Evolutionary conservation across 2,797 vertebrate genomes (phyloP).

Genomic region (Melopsittacus undulatus): DNA sequence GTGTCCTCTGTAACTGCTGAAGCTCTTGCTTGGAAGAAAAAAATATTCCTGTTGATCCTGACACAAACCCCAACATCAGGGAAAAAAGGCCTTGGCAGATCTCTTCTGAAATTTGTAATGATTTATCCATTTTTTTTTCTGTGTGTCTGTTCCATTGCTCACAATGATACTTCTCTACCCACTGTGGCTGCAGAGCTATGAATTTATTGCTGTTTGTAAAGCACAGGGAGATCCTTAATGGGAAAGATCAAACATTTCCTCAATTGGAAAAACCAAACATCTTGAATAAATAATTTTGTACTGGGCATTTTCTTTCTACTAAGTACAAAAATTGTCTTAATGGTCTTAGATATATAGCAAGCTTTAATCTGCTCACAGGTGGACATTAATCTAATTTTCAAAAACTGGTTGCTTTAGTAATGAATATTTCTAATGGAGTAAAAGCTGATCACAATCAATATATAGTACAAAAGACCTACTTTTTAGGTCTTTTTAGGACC

Average conservation of each 20-base stretch:
- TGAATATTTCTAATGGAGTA: not conserved
- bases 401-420: not conserved
- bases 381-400: slow-evolving; percentile 27
- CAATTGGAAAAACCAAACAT: not conserved
- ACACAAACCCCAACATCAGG: not conserved
- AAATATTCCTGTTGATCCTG: not conserved
- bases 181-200: not conserved
- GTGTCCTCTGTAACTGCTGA: not conserved
- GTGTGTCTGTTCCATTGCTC: not conserved
- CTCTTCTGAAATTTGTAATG: not conserved
- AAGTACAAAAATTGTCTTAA: slow-evolving; percentile 63
- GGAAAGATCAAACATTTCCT: not conserved
- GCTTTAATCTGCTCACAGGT: slow-evolving; percentile 42
- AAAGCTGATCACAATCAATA: not conserved
- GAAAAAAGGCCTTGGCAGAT: not conserved
- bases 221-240: not conserved
- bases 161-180: not conserved
- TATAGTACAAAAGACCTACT: not conserved
- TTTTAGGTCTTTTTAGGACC: not conserved
- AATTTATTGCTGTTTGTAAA: slow-evolving; percentile 9
- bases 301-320: slow-evolving; percentile 49
- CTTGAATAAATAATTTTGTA: slow-evolving; percentile 67
- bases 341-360: slow-evolving; percentile 30
- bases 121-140: not conserved
- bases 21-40: not conserved